Base-by-base conservation (phyloP, 2,888 invertebrate genomes). In the Orthosia gracilis region DNA sequence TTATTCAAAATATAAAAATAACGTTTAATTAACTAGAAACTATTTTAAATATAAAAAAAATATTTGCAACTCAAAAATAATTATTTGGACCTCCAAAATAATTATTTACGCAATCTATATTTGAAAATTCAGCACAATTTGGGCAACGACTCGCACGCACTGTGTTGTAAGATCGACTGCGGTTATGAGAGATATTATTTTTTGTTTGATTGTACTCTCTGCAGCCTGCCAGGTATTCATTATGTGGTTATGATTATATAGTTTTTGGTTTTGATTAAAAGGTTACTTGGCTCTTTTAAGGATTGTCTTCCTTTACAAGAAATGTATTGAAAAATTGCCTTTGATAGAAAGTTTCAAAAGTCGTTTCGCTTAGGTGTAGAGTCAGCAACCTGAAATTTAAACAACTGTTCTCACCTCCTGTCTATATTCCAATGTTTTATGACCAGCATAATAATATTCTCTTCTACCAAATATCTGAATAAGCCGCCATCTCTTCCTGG, bases 61-160 rank as follows among this genome's bases (percentile, higher is more conserved):
- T 58, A 52, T 54, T 62, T n/a, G 4, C 4, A 64, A 23, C 5
- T 31, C 31, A 40, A 54, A 62, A 59, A n/a, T n/a, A n/a, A n/a
- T n/a, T n/a, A n/a, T n/a, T n/a, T n/a, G n/a, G n/a, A n/a, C n/a
- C n/a, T n/a, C n/a, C n/a, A n/a, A n/a, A n/a, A 62, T 21, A 67
- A 55, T 12, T 69, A 69, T 47, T 70, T 52, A 15, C 47, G 12
- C 40, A 26, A 63, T 77, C 17, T n/a, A 26, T 45, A 40, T 76
- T 50, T 47, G 21, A 49, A 62, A 57, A 52, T 18, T 54, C 18
- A 12, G 12, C 59, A 58, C 64, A 58, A 67, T 68, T 68, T 55
- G 12, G 57, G 26, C 62, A 74, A 70, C 83, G 81, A 64, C 81
- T 70, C 47, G 18, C 70, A 26, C 79, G 68, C 61, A 70, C 75